phyloP scores from a whole-genome alignment of 2,888 invertebrate genomes.

The Eulithis prunata region DNA sequence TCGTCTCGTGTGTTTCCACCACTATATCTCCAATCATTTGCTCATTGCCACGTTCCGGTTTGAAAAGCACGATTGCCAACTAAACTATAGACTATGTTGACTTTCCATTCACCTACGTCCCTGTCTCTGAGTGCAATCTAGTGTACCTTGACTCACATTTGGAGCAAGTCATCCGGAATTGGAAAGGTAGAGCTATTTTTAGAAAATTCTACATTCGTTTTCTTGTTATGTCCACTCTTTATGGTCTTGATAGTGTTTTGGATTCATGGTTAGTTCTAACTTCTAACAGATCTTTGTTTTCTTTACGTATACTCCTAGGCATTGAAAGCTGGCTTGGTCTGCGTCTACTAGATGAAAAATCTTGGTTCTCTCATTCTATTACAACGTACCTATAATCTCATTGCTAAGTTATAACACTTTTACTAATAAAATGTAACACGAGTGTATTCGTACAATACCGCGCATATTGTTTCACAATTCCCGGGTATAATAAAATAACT shows the following conservation, averaged over 20 bases:
- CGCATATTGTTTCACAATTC: constrained; percentile 2
- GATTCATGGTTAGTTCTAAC: too few species aligned
- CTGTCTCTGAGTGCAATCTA: constrained; percentile 4
- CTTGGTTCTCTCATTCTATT: too few species aligned
- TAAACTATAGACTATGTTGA: background rate
- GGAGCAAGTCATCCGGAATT: background rate
- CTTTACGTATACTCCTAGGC: too few species aligned
- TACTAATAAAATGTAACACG: too few species aligned
- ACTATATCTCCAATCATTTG: background rate
- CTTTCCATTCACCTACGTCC: constrained; percentile 14
- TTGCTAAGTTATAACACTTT: too few species aligned
- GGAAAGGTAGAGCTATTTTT: background rate
- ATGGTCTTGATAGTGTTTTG: too few species aligned
- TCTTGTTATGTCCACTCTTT: background rate
- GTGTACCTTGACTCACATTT: constrained; percentile 16
- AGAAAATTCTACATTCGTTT: background rate
- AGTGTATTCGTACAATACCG: background rate
- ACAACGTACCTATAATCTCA: too few species aligned
- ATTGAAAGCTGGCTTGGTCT: too few species aligned
- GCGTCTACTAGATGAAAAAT: too few species aligned
- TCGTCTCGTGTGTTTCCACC: background rate
- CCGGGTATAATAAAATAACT: constrained; percentile 1
- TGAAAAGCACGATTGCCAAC: constrained; percentile 10
- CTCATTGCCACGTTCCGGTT: constrained; percentile 8
- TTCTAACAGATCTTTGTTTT: too few species aligned